Conservation (phyloP, 2,113 vertebrate genomes). For the Rhipidura dahli region DNA sequence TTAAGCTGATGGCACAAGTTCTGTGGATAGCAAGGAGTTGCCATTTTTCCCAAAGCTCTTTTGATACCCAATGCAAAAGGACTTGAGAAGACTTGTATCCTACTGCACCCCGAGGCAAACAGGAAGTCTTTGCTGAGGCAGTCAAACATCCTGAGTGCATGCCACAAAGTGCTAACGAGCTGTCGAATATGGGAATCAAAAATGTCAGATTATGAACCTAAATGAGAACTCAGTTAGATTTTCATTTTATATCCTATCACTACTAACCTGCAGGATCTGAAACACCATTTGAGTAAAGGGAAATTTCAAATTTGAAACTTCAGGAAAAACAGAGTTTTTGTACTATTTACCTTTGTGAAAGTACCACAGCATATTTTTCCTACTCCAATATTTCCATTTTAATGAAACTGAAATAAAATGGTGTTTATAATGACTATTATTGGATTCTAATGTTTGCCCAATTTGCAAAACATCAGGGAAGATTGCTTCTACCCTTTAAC, state of each 20-base stretch:
- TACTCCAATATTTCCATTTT: background rate
- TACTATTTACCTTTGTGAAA: background rate
- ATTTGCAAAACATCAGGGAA: background rate
- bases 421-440: background rate
- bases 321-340: background rate
- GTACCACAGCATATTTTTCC: background rate
- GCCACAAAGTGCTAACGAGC: background rate
- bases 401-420: background rate
- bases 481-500: background rate
- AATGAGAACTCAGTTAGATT: background rate
- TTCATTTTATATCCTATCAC: background rate
- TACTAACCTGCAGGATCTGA: background rate
- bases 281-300: background rate
- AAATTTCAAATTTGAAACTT: background rate
- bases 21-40: background rate
- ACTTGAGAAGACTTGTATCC: conserved; percentile 8
- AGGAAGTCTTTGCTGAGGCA: background rate
- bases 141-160: background rate
- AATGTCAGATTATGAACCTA: background rate
- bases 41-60: background rate
- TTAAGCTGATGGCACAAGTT: background rate
- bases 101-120: background rate
- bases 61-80: background rate
- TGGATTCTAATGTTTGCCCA: background rate
- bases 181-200: background rate